phyloP scores from a whole-genome alignment of 2,888 invertebrate species.

The Cryptus armator region DNA sequence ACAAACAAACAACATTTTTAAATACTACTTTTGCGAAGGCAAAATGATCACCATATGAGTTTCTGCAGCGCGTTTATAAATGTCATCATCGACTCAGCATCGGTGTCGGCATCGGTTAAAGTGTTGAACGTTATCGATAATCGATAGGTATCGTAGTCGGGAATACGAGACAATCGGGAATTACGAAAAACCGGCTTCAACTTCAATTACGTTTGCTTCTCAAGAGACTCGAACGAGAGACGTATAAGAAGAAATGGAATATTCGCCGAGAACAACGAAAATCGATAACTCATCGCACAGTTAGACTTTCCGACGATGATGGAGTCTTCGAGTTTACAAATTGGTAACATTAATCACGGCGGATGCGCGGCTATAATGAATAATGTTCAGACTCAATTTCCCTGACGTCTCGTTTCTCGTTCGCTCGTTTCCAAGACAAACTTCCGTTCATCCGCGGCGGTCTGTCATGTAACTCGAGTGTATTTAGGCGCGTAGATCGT shows the following conservation, averaged over 20 bases:
- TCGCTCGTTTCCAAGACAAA: conserved; percentile 20
- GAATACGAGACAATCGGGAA: conserved; percentile 5
- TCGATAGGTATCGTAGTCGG: neutral
- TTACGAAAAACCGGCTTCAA: neutral
- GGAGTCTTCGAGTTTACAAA: conserved; percentile 55
- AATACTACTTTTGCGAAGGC: too few relatives aligned
- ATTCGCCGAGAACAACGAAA: conserved; percentile 12
- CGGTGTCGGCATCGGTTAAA: too few relatives aligned
- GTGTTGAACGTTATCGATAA: neutral
- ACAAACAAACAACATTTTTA: too few relatives aligned
- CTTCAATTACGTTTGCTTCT: neutral
- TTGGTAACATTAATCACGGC: conserved; percentile 58
- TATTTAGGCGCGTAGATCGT: neutral
- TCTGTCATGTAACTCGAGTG: conserved; percentile 9
- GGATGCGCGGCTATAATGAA: conserved; percentile 60
- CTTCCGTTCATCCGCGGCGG: neutral
- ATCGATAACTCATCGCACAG: conserved; percentile 51
- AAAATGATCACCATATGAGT: too few relatives aligned
- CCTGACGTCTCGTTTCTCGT: conserved; percentile 45
- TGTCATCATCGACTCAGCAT: too few relatives aligned
- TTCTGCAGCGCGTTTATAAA: too few relatives aligned
- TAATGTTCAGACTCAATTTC: conserved; percentile 62
- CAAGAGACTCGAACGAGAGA: too few relatives aligned
- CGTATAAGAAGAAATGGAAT: conserved; percentile 7
- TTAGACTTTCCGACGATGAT: conserved; percentile 28